Conservation (phyloP, 2,888 invertebrate species). For the Catocala sponsa region DNA sequence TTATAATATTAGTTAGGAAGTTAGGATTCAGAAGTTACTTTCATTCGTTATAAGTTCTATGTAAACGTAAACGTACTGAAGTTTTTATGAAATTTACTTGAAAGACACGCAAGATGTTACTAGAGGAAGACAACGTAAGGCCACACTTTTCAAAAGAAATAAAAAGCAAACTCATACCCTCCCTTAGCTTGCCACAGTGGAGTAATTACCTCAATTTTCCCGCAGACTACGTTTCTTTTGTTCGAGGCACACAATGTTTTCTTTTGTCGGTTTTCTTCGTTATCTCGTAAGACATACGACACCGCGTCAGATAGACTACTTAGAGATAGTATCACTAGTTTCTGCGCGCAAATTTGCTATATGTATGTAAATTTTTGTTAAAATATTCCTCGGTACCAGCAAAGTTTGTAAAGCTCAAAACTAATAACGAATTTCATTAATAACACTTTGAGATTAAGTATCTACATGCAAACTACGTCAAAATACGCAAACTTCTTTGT, state of each 20-base stretch:
- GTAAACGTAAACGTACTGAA: no score
- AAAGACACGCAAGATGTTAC: background rate
- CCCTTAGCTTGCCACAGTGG: background rate
- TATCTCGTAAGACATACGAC: conserved; percentile 25
- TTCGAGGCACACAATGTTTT: conserved; percentile 41
- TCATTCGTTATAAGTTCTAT: no score
- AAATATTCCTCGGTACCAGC: background rate
- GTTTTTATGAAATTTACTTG: background rate
- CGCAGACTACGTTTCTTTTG: conserved; percentile 30
- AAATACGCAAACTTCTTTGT: no score
- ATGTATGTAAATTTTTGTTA: background rate
- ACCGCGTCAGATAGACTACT: conserved; percentile 1
- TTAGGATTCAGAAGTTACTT: no score
- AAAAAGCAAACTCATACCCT: conserved; percentile 1
- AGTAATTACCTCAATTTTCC: conserved; percentile 15
- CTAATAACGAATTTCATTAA: no score
- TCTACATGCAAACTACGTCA: no score
- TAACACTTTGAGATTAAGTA: no score
- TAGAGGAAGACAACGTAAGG: background rate
- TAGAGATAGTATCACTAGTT: background rate
- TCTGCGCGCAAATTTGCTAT: background rate
- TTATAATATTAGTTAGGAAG: no score
- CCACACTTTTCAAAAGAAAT: background rate
- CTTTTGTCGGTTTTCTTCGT: conserved; percentile 40
- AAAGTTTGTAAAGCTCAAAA: no score